Percentiles rank a stretch among this genome's conserved stretches.
phyloP scores from a whole-genome alignment of 2,888 invertebrate species.

The Polymixis flavicincta region DNA sequence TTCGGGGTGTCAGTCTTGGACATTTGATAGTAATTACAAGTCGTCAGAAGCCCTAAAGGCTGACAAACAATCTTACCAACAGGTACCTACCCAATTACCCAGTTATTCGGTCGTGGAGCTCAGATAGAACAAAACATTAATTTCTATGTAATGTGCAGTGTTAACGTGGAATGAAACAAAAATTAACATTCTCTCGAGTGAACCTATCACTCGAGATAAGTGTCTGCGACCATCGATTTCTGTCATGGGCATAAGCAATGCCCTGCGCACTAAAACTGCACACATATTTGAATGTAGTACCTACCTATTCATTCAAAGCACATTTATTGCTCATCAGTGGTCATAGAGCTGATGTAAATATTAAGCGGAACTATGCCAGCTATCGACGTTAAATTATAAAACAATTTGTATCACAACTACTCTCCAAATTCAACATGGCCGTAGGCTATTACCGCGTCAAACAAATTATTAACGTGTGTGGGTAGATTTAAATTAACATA shows the following conservation, averaged over 20 bases:
- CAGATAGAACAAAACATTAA: background rate
- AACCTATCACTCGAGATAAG: background rate
- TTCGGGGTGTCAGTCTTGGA: too few species aligned
- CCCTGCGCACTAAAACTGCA: background rate
- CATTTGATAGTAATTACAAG: too few species aligned
- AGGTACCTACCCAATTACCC: too few species aligned
- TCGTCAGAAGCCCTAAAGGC: too few species aligned
- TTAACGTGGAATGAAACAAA: background rate
- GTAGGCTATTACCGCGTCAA: slow-evolving; percentile 7
- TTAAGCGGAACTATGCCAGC: background rate
- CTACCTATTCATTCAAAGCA: background rate
- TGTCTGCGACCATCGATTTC: background rate
- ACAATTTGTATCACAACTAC: slow-evolving; percentile 4
- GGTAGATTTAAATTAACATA: slow-evolving; percentile 50
- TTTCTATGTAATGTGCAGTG: background rate
- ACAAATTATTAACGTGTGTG: slow-evolving; percentile 43
- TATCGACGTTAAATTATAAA: slow-evolving; percentile 32
- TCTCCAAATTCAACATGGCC: slow-evolving; percentile 6
- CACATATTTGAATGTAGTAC: background rate
- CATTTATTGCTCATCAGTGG: background rate
- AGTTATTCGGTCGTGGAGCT: too few species aligned
- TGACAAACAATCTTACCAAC: too few species aligned
- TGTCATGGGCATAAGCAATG: too few species aligned
- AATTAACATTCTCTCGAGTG: background rate
- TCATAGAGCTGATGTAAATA: slow-evolving; percentile 13